Base-by-base conservation (phyloP, 2,888 invertebrate genomes). In the Lutraria lutraria region DNA sequence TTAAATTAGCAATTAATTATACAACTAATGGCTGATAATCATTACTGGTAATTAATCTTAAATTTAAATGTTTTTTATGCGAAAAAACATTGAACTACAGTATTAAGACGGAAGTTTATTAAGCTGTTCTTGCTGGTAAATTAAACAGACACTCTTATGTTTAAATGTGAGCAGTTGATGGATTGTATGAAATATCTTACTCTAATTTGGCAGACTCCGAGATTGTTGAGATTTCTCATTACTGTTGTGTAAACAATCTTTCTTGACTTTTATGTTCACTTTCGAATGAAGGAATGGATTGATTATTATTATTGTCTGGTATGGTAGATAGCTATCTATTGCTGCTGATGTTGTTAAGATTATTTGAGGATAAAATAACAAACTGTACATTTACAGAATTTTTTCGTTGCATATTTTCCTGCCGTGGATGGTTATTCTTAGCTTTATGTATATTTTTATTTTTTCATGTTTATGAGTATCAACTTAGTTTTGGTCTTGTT, bases 231-330 rank as follows among this genome's bases (percentile, higher is more conserved):
- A 19, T 82, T 54, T 56, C 82, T 82, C 54, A 82, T 82, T 54
- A 56, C 60, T 16, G 15, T n/a, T 25, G 82, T 29, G 56, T 82
- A 82, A 82, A 82, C 56, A 82, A 53, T 54, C 16, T 68, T 68
- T 68, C 63, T 68, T 68, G 25, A 68, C 25, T 68, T 68, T 68
- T 25, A 68, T 68, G 63, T 68, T 25, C n/a, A 68, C 63, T 68
- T 25, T 25, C 25, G 63, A 25, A 68, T 21, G 25, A 25, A 25
- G 63, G 25, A 25, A 68, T 25, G 8, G 25, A 68, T 25, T 68
- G 25, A 10, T 68, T 68, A 68, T 68, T 25, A 25, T 68, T 25
- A n/a, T 68, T 68, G 63, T n/a, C 63, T 68, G 63, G 25, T 25
- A 68, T 68, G 25, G 21, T n/a, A 68, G 63, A 68, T 43, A 43